These are phyloP conservation scores for Morone saxatilis DNA, from an alignment of 2,113 vertebrate genomes.

Conservation along the genomic window DNA sequence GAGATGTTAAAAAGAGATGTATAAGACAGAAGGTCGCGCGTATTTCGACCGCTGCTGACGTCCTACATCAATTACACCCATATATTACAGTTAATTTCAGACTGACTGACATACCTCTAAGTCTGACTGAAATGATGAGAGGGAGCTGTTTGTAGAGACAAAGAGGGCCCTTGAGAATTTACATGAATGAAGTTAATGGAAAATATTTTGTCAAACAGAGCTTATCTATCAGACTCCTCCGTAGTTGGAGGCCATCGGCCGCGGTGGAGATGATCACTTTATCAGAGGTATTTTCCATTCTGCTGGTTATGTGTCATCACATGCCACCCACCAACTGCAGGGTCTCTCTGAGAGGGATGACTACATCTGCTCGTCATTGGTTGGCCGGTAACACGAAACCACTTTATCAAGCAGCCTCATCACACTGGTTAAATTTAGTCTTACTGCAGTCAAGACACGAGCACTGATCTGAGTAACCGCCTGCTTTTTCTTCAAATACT, in stretches of 20 bases:
- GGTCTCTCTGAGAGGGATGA: conserved; percentile 60
- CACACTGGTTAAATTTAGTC: conserved; percentile 59
- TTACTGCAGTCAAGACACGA: conserved; percentile 25
- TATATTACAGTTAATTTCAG: conserved; percentile 6
- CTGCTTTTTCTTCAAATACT: background rate
- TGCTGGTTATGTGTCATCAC: conserved; percentile 78
- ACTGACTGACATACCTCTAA: conserved; percentile 8
- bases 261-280: conserved; percentile 78
- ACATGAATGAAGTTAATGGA: conserved; percentile 59
- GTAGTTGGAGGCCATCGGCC: conserved; percentile 57
- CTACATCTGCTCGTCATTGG: conserved; percentile 61
- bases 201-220: conserved; percentile 57
- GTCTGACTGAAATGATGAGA: conserved; percentile 31
- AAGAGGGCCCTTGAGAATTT: conserved; percentile 54
- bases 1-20: background rate
- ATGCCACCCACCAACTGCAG: conserved; percentile 74
- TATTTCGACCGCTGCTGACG: background rate
- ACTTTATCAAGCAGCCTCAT: conserved; percentile 38
- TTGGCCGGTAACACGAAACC: conserved; percentile 53
- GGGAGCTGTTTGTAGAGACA: conserved; percentile 52
- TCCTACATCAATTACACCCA: background rate
- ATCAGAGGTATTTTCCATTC: conserved; percentile 83
- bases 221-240: conserved; percentile 64
- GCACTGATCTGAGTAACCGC: background rate
- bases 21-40: background rate